A percentile compares a stretch with the other conserved stretches of the same genome.
phyloP scores from a whole-genome alignment of 2,888 invertebrate genomes.

The Macrosiphum euphorbiae region DNA sequence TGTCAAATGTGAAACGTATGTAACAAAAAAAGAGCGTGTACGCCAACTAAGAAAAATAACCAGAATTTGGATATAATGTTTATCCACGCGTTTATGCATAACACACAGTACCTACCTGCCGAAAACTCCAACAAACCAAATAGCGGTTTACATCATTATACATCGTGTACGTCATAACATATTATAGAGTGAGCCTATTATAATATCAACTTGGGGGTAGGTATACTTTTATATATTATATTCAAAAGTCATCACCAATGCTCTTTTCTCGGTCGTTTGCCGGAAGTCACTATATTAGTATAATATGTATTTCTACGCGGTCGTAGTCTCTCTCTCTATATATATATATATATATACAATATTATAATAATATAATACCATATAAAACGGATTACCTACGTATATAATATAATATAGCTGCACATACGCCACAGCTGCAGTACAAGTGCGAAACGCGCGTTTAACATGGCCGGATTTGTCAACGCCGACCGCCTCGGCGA shows the following conservation, averaged over 20 bases:
- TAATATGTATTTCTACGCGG: not conserved
- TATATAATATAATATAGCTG: not conserved
- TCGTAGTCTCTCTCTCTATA: not conserved
- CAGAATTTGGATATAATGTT: constrained; percentile 13
- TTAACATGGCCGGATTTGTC: not conserved
- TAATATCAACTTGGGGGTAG: not conserved
- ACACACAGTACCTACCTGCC: not conserved
- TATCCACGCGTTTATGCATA: not conserved
- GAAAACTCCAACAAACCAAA: not conserved
- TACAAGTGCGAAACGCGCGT: not conserved
- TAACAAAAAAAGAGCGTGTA: not conserved
- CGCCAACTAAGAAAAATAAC: not conserved
- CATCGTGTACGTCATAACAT: not conserved
- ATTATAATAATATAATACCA: not conserved
- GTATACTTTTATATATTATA: not conserved
- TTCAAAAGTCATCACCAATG: not conserved
- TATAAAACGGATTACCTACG: not conserved
- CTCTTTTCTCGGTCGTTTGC: not conserved
- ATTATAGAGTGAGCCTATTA: not conserved
- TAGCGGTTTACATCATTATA: not conserved
- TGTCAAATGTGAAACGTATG: constrained; percentile 26
- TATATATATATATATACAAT: not conserved
- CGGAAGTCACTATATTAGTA: not conserved
- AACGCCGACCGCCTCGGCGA: not conserved
- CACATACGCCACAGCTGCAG: not conserved